Base-by-base conservation (phyloP, 1,140 invertebrate genomes). In the Coboldia fuscipes region DNA sequence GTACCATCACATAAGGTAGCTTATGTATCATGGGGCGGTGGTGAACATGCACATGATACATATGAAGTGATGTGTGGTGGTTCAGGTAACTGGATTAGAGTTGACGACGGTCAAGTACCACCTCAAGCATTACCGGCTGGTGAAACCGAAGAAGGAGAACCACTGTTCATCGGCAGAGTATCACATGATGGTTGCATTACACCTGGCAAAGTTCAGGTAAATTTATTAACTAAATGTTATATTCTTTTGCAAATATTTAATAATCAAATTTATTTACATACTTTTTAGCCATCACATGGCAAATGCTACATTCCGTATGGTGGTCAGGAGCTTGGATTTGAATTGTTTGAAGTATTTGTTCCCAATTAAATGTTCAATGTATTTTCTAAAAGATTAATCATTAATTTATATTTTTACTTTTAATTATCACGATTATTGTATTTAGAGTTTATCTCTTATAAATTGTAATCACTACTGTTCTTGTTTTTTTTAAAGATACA, bases 21-120 rank as follows among this genome's bases (percentile, higher is more conserved):
- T 41, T 88, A 82, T 45, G 50, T 85, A 1, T 54, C 79, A 12
- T 85, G 75, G 73, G 79, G 78, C 8, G 79, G 80, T 20, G 54
- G 51, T 12, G 81, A 86, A 48, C 75, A 83, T 42, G 66, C 65
- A 23, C 74, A 77, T 42, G 41, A 50, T 13, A 62, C 77, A 32
- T 88, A 84, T 46, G 71, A 85, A 63, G 68, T 73, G 7, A 57
- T 75, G n/a, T 68, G 70, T 35, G 62, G 60, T 7, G 63, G 61
- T 30, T 50, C 60, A 19, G 58, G 60, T 21, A 57, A 59, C 16
- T 80, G 75, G 75, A 53, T 75, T 14, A 60, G 63, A 14, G 57
- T 61, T 0, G 61, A 48, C 24, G 72, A 65, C 21, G 66, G 63
- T 3, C 63, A 67, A 42, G 62, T 83, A 40, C 78, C 79, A 15